These are phyloP conservation scores for Hydrozoanthus gracilis DNA, from an alignment of 92 coral and sea anemone species.

Conservation along the genomic window DNA sequence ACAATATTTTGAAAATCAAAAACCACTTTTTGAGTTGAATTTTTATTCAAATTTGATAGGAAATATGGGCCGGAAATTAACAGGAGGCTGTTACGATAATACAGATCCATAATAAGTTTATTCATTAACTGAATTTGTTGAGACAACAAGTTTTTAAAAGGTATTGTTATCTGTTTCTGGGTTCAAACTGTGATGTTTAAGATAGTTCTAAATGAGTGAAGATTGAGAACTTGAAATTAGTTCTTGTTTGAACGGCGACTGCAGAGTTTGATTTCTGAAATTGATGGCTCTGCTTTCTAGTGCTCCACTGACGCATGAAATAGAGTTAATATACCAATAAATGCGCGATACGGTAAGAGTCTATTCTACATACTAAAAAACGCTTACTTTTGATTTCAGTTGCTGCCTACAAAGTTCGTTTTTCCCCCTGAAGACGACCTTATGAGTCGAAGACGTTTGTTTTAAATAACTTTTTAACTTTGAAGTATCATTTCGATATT, in stretches of 20 bases:
- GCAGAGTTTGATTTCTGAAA: background rate
- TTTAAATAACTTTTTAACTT: background rate
- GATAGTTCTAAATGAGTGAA: background rate
- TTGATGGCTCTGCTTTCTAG: background rate
- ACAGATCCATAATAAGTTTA: background rate
- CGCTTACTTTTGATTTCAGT: background rate
- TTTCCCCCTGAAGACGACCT: background rate
- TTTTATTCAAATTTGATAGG: background rate
- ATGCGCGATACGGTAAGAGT: background rate
- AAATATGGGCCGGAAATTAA: background rate
- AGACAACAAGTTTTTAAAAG: background rate
- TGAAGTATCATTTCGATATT: too few relatives aligned
- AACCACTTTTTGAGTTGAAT: background rate
- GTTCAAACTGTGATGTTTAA: background rate
- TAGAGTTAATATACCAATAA: background rate
- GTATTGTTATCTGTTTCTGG: background rate
- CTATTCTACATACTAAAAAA: background rate
- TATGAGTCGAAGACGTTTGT: background rate
- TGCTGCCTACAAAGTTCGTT: background rate
- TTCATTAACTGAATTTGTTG: background rate
- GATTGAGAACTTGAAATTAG: background rate
- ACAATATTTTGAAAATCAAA: background rate
- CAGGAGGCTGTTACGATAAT: background rate
- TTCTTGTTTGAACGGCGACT: background rate
- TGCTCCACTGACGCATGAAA: background rate